These are phyloP conservation scores for Nasonia longicornis DNA, from an alignment of 1,140 invertebrate species.

Conservation along the genomic window DNA sequence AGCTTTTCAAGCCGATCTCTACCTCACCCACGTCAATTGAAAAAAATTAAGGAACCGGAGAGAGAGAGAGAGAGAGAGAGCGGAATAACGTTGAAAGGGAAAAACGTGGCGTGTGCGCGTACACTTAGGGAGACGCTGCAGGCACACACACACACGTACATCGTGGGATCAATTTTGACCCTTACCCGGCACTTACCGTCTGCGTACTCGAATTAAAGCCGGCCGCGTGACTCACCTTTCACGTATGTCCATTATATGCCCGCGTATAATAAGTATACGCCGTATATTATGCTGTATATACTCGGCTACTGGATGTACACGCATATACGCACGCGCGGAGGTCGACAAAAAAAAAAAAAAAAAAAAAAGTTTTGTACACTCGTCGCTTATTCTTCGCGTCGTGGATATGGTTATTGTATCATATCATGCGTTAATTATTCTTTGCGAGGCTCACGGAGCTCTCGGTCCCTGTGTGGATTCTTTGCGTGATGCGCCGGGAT, in stretches of 20 bases:
- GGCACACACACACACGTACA: neutral
- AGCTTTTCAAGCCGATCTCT: neutral
- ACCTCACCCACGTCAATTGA: constrained; percentile 10
- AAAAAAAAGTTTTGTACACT: too few species aligned
- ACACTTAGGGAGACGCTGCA: neutral
- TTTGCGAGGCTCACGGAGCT: neutral
- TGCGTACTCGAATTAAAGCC: constrained; percentile 12
- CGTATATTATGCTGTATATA: neutral
- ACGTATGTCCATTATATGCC: neutral
- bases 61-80: neutral
- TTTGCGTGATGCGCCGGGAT: too few species aligned
- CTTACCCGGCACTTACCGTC: neutral
- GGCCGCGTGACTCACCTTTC: constrained; percentile 3
- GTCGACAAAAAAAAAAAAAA: neutral
- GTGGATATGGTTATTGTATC: neutral
- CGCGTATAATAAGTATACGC: neutral
- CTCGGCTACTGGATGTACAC: neutral
- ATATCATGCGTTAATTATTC: neutral
- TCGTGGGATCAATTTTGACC: constrained; percentile 29
- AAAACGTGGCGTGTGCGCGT: constrained; percentile 1
- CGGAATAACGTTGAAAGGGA: constrained; percentile 2
- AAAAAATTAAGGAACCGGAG: neutral
- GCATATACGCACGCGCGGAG: neutral
- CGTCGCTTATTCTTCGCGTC: neutral
- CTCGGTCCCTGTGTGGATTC: too few species aligned